A percentile compares a stretch with the other conserved stretches of the same genome.
These are phyloP conservation scores for Gymnocephalus cernua DNA, from an alignment of 2,113 vertebrate species.

Conservation along the genomic window DNA sequence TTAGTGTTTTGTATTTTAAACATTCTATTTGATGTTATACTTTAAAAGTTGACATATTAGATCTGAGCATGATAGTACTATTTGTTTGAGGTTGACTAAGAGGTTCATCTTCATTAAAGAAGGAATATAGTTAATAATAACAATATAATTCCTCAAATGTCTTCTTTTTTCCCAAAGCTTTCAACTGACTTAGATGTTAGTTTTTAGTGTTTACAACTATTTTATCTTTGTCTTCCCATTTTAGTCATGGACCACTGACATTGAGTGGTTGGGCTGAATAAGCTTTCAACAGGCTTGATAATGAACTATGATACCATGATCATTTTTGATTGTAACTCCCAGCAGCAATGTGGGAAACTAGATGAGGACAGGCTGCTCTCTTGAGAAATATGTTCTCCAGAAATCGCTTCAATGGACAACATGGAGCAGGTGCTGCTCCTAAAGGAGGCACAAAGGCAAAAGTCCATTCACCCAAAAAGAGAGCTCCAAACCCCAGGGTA, in stretches of 20 bases:
- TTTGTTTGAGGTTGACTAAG: neutral
- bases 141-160: conserved; percentile 30
- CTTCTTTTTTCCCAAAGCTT: neutral
- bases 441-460: conserved; percentile 83
- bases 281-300: conserved; percentile 16
- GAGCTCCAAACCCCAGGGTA: conserved; percentile 85
- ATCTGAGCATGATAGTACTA: neutral
- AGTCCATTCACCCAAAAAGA: conserved; percentile 82
- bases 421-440: conserved; percentile 80
- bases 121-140: neutral
- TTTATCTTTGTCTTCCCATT: conserved; percentile 55
- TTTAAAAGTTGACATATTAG: neutral
- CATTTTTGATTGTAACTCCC: conserved; percentile 43
- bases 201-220: conserved; percentile 18
- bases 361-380: conserved; percentile 34
- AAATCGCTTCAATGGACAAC: conserved; percentile 88
- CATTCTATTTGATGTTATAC: neutral
- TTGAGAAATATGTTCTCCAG: conserved; percentile 86
- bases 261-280: conserved; percentile 26
- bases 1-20: neutral
- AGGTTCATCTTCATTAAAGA: neutral
- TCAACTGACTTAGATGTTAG: neutral
- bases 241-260: conserved; percentile 54
- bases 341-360: conserved; percentile 46
- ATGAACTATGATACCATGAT: conserved; percentile 28